Percentiles rank a stretch among this genome's conserved stretches.
Conservation (phyloP, 2,113 vertebrate species). For the Dicentrarchus labrax region DNA sequence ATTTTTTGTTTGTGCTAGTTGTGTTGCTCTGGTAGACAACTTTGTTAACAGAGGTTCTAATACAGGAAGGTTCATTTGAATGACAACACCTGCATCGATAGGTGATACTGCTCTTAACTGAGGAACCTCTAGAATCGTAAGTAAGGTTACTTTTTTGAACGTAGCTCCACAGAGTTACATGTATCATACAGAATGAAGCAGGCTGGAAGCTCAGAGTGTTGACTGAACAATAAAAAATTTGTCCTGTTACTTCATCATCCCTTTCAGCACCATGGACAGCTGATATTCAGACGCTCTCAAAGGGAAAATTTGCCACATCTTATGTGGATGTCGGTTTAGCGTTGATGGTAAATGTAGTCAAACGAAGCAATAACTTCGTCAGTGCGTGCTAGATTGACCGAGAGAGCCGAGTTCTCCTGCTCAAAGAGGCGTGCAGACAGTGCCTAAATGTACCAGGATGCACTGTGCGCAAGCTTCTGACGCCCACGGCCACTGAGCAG, state of each 20-base stretch:
- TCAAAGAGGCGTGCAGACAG: too few relatives aligned
- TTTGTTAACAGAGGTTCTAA: not conserved
- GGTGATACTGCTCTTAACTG: not conserved
- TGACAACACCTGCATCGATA: not conserved
- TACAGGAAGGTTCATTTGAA: not conserved
- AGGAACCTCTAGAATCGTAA: not conserved
- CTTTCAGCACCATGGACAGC: constrained; percentile 16
- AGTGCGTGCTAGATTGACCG: too few relatives aligned
- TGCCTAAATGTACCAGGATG: too few relatives aligned
- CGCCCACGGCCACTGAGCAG: too few relatives aligned
- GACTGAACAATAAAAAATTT: not conserved
- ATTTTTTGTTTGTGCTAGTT: not conserved
- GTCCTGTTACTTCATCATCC: not conserved
- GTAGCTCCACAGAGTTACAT: not conserved
- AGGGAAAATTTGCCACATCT: too few relatives aligned
- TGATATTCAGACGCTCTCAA: not conserved
- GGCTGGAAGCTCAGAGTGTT: not conserved
- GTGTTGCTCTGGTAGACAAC: not conserved
- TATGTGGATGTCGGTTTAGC: too few relatives aligned
- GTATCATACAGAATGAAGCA: not conserved
- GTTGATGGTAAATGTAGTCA: too few relatives aligned
- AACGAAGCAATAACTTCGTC: too few relatives aligned
- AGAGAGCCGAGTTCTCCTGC: too few relatives aligned
- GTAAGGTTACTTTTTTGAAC: not conserved
- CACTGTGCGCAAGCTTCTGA: too few relatives aligned